Evolutionary conservation across 2,888 invertebrate species (phyloP).

Genomic region (Homarus gammarus): DNA sequence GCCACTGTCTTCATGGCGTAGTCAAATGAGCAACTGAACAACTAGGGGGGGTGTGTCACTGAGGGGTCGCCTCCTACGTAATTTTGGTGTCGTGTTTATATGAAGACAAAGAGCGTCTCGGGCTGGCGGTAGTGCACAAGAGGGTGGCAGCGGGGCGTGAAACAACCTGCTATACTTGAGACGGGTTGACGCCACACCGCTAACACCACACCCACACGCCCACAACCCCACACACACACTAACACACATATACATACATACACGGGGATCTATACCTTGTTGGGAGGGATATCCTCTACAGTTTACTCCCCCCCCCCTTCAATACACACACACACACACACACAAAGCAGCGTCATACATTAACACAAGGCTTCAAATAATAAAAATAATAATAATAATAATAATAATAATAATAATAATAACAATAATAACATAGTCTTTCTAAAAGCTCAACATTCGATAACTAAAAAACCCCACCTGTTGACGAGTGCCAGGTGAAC

Average conservation of each 20-base stretch:
- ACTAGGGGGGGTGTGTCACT: conserved; percentile 13
- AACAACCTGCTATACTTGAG: conserved; percentile 32
- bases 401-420: too few species aligned
- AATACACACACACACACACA: too few species aligned
- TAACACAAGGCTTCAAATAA: too few species aligned
- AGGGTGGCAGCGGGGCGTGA: conserved; percentile 40
- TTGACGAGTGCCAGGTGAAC: too few species aligned
- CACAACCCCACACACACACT: neutral
- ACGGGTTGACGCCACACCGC: neutral
- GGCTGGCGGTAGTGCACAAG: conserved; percentile 42
- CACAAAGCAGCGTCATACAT: too few species aligned
- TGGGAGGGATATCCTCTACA: too few species aligned
- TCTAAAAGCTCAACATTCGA: too few species aligned
- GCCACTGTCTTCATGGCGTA: conserved; percentile 32
- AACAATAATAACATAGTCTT: too few species aligned
- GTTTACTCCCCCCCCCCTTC: too few species aligned
- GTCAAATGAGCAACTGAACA: conserved; percentile 62
- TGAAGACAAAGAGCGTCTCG: conserved; percentile 42
- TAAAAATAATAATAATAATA: too few species aligned
- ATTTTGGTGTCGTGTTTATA: conserved; percentile 49
- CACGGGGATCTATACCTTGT: too few species aligned
- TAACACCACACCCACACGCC: neutral
- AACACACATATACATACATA: neutral
- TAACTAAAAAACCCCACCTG: too few species aligned
- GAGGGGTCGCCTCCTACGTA: conserved; percentile 29